A percentile compares a stretch with the other conserved stretches of the same genome.
Evolutionary conservation across 2,113 vertebrate species (phyloP).

Genomic region (Benthochromis sp.): DNA sequence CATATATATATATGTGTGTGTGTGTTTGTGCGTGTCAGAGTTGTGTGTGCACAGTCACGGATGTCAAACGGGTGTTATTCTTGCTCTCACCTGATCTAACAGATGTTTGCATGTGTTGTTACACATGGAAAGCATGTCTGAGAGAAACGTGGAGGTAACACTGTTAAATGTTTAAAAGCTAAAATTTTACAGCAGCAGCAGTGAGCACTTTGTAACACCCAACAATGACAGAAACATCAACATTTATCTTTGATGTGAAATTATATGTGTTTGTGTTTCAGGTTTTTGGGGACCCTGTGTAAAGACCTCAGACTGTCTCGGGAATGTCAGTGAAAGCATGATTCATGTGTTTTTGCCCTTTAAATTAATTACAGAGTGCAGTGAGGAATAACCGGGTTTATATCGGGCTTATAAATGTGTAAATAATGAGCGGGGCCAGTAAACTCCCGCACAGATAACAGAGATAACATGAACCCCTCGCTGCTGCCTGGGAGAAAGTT

Average conservation of each 20-base stretch:
- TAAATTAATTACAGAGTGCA: not conserved
- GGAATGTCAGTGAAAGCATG: rapidly evolving
- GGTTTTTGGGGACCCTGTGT: not conserved
- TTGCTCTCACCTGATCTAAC: not conserved
- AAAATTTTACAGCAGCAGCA: not conserved
- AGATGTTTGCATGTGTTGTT: not conserved
- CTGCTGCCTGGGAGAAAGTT: not conserved
- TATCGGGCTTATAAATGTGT: not conserved
- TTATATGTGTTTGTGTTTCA: rapidly evolving
- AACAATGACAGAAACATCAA: rapidly evolving
- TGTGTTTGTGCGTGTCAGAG: rapidly evolving
- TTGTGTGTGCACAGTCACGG: not conserved
- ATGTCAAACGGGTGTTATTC: not conserved
- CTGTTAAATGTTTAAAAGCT: not conserved
- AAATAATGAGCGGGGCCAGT: not conserved
- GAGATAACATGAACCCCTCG: not conserved
- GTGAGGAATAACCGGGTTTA: not conserved
- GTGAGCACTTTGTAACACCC: not conserved
- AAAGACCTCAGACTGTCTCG: not conserved
- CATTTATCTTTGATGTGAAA: not conserved
- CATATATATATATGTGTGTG: rapidly evolving
- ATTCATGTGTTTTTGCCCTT: not conserved
- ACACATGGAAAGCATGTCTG: not conserved
- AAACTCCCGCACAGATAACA: not conserved
- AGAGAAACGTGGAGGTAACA: not conserved